Evolutionary conservation across 2,113 vertebrate genomes (phyloP).

Genomic region (Python bivittatus): DNA sequence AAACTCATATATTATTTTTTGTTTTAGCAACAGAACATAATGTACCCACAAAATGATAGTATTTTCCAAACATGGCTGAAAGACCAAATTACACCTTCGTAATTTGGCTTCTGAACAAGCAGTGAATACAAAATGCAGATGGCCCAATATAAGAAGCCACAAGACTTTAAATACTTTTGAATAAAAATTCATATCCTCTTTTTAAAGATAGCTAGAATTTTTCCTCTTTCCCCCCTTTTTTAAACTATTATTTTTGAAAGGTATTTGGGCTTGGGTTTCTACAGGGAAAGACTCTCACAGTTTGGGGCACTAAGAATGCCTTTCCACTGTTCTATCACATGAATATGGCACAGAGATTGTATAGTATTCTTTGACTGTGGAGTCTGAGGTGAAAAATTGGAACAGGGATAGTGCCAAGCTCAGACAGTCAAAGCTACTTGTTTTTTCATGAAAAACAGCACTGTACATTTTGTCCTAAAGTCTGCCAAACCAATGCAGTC

Average conservation of each 20-base stretch:
- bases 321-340: neutral
- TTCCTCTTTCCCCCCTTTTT: neutral
- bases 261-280: neutral
- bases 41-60: conserved; percentile 67
- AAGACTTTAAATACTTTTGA: conserved; percentile 51
- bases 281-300: neutral
- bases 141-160: conserved; percentile 62
- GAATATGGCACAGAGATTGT: neutral
- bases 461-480: neutral
- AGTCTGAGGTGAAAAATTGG: neutral
- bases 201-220: conserved; percentile 1
- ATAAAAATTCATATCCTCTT: conserved; percentile 7
- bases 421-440: neutral
- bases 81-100: conserved; percentile 70
- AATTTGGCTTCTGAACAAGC: conserved; percentile 53
- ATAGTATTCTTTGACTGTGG: neutral
- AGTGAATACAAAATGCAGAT: conserved; percentile 48
- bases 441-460: neutral
- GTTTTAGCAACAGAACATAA: conserved; percentile 66
- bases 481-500: neutral
- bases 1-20: conserved; percentile 59
- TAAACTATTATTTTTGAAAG: neutral
- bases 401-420: neutral
- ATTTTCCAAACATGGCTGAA: conserved; percentile 70
- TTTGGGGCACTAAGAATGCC: neutral